Base-by-base conservation (phyloP, 2,888 invertebrate species). In the Thumatha senex region DNA sequence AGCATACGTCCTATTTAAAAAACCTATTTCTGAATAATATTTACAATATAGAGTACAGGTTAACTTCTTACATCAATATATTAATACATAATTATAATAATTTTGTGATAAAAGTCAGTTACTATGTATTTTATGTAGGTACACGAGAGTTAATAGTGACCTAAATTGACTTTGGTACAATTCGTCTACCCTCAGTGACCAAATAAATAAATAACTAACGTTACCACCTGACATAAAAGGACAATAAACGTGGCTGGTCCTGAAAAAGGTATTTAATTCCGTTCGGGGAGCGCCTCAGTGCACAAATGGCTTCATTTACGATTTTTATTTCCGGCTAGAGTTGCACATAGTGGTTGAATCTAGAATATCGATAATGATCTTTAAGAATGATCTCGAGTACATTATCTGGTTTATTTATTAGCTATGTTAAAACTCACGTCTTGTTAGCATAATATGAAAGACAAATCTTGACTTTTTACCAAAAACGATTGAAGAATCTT, bases 221-320 rank as follows among this genome's bases (percentile, higher is more conserved):
- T 79, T 80, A 76, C 77, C 74, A 90, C 90, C 87, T 89, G 88
- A 89, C 86, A 89, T 90, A 89, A 90, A 90, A 88, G 84, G 79
- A 87, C 85, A 84, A 80, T 89, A 88, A 90, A 90, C 78, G 83
- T 70, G 77, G 77, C 76, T 74, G 72, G 77, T 81, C 82, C 84
- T 80, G 76, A 69, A 80, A 82, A 86, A 86, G 78, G 89, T 79
- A 89, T 84, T 90, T 90, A 90, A 90, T 89, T 83, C 84, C 81
- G 78, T 83, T 82, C 75, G 76, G 82, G 82, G 80, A 82, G 84
- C 80, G 83, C 80, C 82, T 77, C 80, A 65, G 78, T 74, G 81
- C 79, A 75, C 70, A 76, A 90, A 91, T 89, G 77, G 87, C 90
- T 91, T 91, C 90, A 91, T 91, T 90, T 91, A 89, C 90, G 87